phyloP scores from a whole-genome alignment of 2,113 vertebrate genomes.

The Nyctibius bracteatus region DNA sequence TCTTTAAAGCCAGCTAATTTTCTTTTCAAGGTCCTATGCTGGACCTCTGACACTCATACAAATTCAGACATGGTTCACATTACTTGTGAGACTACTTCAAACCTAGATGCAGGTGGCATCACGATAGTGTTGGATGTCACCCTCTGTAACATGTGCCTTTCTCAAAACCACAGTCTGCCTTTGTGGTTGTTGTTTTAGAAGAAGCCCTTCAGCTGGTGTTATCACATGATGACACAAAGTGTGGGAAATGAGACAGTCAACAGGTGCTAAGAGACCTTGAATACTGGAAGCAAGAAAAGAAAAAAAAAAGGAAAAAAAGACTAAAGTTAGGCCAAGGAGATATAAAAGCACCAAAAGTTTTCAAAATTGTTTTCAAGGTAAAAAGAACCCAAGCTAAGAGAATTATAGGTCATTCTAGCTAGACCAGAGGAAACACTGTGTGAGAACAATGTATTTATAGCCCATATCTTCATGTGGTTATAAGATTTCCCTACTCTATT shows the following conservation, averaged over 20 bases:
- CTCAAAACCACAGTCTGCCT: conserved; percentile 72
- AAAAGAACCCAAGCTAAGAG: background rate
- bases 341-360: background rate
- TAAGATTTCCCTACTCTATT: background rate
- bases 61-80: conserved; percentile 10
- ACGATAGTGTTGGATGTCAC: background rate
- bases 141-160: conserved; percentile 16
- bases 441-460: background rate
- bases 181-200: conserved; percentile 67
- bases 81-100: conserved; percentile 39
- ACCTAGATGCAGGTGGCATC: conserved; percentile 46
- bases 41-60: background rate
- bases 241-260: conserved; percentile 64
- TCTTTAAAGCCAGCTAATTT: background rate
- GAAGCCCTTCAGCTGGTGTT: conserved; percentile 55
- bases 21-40: background rate
- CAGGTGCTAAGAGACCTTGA: conserved; percentile 65
- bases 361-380: background rate
- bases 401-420: background rate
- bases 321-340: background rate
- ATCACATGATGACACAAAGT: conserved; percentile 64
- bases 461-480: background rate
- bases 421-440: background rate
- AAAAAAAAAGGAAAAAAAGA: background rate
- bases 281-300: conserved; percentile 30